Percentiles rank a stretch among this genome's conserved stretches.
phyloP scores from a whole-genome alignment of 1,140 invertebrate species.

The Pseudobourletiella spinata region DNA sequence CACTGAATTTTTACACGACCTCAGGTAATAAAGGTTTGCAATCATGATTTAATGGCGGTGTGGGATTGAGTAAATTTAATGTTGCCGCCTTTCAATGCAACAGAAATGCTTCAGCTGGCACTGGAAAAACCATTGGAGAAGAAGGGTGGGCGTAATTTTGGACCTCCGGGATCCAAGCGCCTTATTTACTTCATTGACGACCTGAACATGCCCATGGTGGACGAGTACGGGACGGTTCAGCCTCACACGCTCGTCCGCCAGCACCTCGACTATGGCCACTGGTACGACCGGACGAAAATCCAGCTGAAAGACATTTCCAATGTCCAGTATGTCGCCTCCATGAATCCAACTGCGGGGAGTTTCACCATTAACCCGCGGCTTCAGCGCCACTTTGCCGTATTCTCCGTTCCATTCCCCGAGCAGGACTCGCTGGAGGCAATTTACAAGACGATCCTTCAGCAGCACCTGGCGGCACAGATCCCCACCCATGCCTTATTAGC shows the following conservation, averaged over 20 bases:
- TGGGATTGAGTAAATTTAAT: not conserved
- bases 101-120: conserved; percentile 87
- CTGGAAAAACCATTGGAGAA: conserved; percentile 91
- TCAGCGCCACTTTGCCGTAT: conserved; percentile 87
- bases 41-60: not conserved
- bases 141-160: conserved; percentile 91
- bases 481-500: conserved; percentile 52
- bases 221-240: conserved; percentile 52
- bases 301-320: conserved; percentile 90
- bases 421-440: conserved; percentile 76
- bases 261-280: conserved; percentile 89
- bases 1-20: conserved; percentile 94
- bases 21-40: too few species aligned
- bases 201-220: conserved; percentile 95
- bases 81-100: conserved; percentile 3
- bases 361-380: conserved; percentile 68
- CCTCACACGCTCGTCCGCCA: conserved; percentile 91
- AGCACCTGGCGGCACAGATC: conserved; percentile 72
- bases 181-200: conserved; percentile 95
- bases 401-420: conserved; percentile 86
- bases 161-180: conserved; percentile 85
- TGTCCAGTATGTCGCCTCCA: conserved; percentile 90
- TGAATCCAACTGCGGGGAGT: conserved; percentile 71
- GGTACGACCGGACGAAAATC: conserved; percentile 84
- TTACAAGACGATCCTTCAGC: conserved; percentile 74